These are phyloP conservation scores for Trichacis sp. DNA, from an alignment of 2,888 invertebrate species.

Conservation along the genomic window DNA sequence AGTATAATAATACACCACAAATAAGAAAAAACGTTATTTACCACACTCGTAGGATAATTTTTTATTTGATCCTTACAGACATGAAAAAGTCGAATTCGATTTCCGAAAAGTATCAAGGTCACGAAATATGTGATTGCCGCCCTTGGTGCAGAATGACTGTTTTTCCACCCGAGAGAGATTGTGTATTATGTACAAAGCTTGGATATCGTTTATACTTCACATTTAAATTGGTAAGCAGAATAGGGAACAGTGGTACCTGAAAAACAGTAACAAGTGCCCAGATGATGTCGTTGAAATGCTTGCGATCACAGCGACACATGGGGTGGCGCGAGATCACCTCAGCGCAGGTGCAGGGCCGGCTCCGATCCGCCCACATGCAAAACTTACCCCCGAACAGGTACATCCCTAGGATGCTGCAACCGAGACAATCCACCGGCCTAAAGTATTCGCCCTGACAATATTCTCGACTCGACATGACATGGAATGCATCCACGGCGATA, in stretches of 20 bases:
- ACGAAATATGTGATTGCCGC: too few species aligned
- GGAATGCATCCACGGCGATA: slow-evolving; percentile 30
- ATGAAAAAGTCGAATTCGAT: too few species aligned
- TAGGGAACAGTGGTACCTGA: slow-evolving; percentile 77
- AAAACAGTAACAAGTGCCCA: slow-evolving; percentile 98
- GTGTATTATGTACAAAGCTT: too few species aligned
- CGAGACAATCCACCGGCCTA: slow-evolving; percentile 68
- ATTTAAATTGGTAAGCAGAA: slow-evolving; percentile 48
- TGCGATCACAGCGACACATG: slow-evolving; percentile 95
- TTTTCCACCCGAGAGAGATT: too few species aligned
- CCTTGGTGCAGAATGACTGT: too few species aligned
- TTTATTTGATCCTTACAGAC: too few species aligned
- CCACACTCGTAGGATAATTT: too few species aligned
- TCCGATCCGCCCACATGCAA: slow-evolving; percentile 95
- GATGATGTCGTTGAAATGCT: slow-evolving; percentile 98
- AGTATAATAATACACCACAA: too few species aligned
- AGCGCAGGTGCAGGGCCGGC: slow-evolving; percentile 90
- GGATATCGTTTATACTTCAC: too few species aligned
- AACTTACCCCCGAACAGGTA: slow-evolving; percentile 99
- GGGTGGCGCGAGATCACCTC: slow-evolving; percentile 90
- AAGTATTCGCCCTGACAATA: slow-evolving; percentile 50
- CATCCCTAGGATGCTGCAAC: slow-evolving; percentile 97
- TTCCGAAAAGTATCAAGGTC: too few species aligned
- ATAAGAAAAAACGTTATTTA: too few species aligned
- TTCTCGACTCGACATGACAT: slow-evolving; percentile 37